Evolutionary conservation across 1,140 invertebrate species (phyloP).

Genomic region (Saccostrea glomerata): DNA sequence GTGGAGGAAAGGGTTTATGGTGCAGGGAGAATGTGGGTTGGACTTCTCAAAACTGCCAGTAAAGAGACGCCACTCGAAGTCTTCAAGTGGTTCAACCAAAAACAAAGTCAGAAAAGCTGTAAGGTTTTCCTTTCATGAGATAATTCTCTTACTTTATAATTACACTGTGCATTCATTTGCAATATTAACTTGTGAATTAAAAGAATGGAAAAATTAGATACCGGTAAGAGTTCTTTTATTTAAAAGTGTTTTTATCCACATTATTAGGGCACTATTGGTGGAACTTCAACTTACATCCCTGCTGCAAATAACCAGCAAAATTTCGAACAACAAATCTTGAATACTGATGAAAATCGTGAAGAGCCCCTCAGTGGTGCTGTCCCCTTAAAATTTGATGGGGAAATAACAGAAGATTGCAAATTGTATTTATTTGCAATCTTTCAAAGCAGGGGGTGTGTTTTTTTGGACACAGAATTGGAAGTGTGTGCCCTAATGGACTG

Average conservation of each 20-base stretch:
- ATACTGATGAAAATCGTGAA: too few relatives aligned
- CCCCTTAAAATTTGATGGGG: not conserved
- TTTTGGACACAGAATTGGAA: not conserved
- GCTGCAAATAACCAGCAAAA: not conserved
- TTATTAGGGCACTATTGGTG: not conserved
- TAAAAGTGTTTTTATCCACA: not conserved
- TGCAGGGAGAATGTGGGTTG: slow-evolving; percentile 9
- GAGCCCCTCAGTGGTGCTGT: not conserved
- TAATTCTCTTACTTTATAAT: not conserved
- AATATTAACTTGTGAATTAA: not conserved
- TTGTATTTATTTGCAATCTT: not conserved
- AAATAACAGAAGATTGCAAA: not conserved
- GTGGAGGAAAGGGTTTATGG: not conserved
- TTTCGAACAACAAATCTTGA: too few relatives aligned
- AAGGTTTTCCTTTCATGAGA: not conserved
- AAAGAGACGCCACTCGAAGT: not conserved
- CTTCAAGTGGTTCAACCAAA: not conserved
- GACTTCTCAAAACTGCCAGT: not conserved
- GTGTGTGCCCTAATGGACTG: slow-evolving; percentile 3
- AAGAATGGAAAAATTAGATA: not conserved
- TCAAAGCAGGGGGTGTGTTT: slow-evolving; percentile 3
- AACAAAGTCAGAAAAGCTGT: not conserved
- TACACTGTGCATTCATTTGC: not conserved
- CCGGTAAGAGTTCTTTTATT: not conserved
- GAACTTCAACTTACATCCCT: not conserved